A percentile compares a stretch with the other conserved stretches of the same genome.
These are phyloP conservation scores for Limnodromus scolopaceus DNA, from an alignment of 2,797 vertebrate species.

Conservation along the genomic window DNA sequence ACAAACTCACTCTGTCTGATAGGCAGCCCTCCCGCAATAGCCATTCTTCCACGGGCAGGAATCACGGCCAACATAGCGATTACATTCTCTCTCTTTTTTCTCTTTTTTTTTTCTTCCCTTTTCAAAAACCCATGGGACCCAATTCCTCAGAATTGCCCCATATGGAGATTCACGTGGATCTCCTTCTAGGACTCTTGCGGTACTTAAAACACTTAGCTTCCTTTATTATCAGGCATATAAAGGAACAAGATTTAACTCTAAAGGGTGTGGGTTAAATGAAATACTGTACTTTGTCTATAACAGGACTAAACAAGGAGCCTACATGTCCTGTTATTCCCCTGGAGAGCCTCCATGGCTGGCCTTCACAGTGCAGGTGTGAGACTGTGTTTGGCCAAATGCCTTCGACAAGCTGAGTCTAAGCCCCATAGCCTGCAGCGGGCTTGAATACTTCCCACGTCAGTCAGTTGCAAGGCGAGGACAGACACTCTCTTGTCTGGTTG, in stretches of 20 bases:
- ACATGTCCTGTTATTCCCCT: rapidly evolving
- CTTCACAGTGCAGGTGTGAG: neutral
- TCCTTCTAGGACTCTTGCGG: neutral
- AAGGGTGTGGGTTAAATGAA: neutral
- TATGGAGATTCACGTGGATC: neutral
- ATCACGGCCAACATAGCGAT: neutral
- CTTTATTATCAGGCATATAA: neutral
- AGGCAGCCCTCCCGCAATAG: neutral
- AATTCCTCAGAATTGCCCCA: neutral
- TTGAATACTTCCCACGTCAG: neutral
- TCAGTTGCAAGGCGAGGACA: neutral
- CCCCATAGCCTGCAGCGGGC: neutral
- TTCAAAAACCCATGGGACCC: neutral
- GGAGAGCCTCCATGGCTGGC: rapidly evolving
- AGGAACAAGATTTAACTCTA: neutral
- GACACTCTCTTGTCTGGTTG: neutral
- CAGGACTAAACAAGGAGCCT: neutral
- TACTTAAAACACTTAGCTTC: neutral
- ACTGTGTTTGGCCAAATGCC: neutral
- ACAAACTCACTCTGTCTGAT: neutral
- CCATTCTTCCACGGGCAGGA: neutral
- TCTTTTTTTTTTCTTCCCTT: neutral
- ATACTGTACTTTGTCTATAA: neutral
- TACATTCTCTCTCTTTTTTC: neutral
- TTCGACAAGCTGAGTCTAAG: neutral